Base-by-base conservation (phyloP, 2,797 vertebrate genomes). In the Rhinogobio ventralis region DNA sequence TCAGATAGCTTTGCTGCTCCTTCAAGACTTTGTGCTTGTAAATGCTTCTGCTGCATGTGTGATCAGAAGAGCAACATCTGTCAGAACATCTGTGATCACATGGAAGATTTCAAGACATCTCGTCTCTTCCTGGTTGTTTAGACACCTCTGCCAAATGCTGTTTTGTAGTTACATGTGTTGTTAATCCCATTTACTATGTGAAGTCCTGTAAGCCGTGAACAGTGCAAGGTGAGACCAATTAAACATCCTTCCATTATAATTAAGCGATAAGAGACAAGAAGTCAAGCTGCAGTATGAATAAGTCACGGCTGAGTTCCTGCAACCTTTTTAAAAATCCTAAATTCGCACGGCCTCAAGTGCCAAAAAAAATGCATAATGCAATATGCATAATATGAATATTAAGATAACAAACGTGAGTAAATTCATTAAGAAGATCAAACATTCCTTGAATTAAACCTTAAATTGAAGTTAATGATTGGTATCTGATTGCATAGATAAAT, bases 241-340 rank as follows among this genome's bases (percentile, higher is more conserved):
- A 82, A 60, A 49, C 68, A 60, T 13, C 69, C 39, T 14, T 82
- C 68, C 68, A 11, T 76, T 76, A 60, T 76, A 76, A 76, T 60
- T 76, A 60, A 25, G 53, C 23, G 2, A 19, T 60, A 60, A 76
- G 33, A 13, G 33, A 39, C 2, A 23, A n/a, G 33, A 76, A 33
- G 53, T 23, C 72, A 4, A 5, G 25, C 19, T 51, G 28, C 46
- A 53, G 45, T 19, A 33, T 74, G 71, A 51, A 55, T 13, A 13
- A 68, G 36, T 69, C 36, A 69, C 10, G 20, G 67, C 2, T 23
- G 30, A 57, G 20, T 39, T 76, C 30, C 30, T 42, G 13, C 13
- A 57, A 19, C 7, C 33, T 13, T 23, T 76, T 25, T 19, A 76
- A 76, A 42, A 76, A 14, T 36, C 6, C 3, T 15, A 36, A 23